Percentiles rank a stretch among this genome's conserved stretches.
These are phyloP conservation scores for Caenorhabditis uteleia DNA, from an alignment of 2,888 invertebrate species.

Conservation along the genomic window DNA sequence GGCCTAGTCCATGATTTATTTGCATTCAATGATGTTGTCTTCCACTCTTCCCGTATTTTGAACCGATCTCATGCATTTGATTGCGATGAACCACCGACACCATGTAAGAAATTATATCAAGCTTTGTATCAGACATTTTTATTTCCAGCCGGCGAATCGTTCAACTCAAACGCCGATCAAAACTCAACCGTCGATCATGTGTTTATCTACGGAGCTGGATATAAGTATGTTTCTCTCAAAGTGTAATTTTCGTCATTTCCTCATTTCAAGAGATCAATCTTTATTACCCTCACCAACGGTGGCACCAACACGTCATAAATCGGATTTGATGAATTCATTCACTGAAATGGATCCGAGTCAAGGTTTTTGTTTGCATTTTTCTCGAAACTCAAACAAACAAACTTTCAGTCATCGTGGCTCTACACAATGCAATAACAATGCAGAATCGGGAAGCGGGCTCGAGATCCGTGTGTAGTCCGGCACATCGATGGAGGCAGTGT, in stretches of 20 bases:
- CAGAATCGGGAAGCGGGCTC: slow-evolving; percentile 76
- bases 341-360: slow-evolving; percentile 64
- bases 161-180: slow-evolving; percentile 54
- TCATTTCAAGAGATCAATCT: slow-evolving; percentile 40
- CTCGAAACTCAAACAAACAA: background rate
- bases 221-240: slow-evolving; percentile 13
- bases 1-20: slow-evolving; percentile 72
- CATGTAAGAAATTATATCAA: slow-evolving; percentile 23
- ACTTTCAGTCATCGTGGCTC: slow-evolving; percentile 73
- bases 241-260: too few species aligned
- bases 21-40: slow-evolving; percentile 55
- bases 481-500: slow-evolving; percentile 73
- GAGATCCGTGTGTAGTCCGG: slow-evolving; percentile 76
- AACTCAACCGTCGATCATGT: slow-evolving; percentile 60
- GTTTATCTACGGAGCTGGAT: slow-evolving; percentile 55
- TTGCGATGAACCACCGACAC: slow-evolving; percentile 50
- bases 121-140: background rate
- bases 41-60: slow-evolving; percentile 66
- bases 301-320: slow-evolving; percentile 49
- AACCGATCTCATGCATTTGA: slow-evolving; percentile 63
- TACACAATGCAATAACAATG: slow-evolving; percentile 76
- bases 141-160: slow-evolving; percentile 44
- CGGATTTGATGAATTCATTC: slow-evolving; percentile 61
- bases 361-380: too few species aligned
- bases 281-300: slow-evolving; percentile 49